Percentiles rank a stretch among this genome's conserved stretches.
Conservation (phyloP, 2,113 vertebrate species). For the Sphaerodactylus townsendi region DNA sequence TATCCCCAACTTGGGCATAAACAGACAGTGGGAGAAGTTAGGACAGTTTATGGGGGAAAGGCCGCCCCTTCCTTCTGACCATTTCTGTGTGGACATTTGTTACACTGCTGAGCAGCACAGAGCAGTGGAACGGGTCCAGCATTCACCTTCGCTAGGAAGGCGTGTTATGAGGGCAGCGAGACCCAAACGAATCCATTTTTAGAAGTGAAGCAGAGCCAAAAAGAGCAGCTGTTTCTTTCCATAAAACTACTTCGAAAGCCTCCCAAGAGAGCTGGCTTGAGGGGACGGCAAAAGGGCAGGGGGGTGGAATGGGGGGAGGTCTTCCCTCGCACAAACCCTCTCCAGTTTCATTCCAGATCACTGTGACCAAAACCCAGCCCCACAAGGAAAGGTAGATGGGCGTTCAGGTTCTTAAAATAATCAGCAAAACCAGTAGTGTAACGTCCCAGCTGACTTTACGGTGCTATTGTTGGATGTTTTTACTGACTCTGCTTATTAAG, state of each 20-base stretch:
- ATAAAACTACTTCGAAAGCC: constrained; percentile 5
- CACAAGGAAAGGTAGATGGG: background rate
- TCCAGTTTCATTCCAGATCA: constrained; percentile 8
- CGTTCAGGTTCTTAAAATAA: constrained; percentile 1
- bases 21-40: background rate
- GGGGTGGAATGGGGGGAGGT: background rate
- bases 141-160: background rate
- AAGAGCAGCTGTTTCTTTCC: constrained; percentile 22
- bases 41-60: background rate
- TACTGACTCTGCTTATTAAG: background rate
- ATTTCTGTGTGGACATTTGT: background rate
- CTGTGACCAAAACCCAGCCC: background rate
- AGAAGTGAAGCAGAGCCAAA: constrained; percentile 9
- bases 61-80: background rate
- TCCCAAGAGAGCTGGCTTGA: background rate
- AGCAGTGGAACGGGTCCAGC: background rate
- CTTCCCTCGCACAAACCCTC: background rate
- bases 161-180: background rate
- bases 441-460: background rate
- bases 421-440: background rate
- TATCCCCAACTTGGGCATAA: background rate
- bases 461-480: background rate
- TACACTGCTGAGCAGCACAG: background rate
- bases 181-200: constrained; percentile 23
- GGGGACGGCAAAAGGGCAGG: background rate